These are phyloP conservation scores for Aldrovandia affinis DNA, from an alignment of 2,797 vertebrate genomes.

Conservation along the genomic window DNA sequence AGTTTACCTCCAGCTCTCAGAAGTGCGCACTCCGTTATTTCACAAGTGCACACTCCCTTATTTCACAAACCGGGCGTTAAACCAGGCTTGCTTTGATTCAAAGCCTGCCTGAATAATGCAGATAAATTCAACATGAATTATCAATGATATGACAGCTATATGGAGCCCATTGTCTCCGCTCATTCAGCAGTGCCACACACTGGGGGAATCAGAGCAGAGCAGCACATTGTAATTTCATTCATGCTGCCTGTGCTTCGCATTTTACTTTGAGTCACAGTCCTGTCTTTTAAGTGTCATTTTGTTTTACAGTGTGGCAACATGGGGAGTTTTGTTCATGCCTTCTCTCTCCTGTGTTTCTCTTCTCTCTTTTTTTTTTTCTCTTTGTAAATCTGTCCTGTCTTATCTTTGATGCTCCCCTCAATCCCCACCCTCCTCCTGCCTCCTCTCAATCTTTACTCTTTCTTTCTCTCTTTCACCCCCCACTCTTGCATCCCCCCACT, in stretches of 20 bases:
- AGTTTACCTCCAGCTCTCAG: neutral
- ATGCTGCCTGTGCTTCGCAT: neutral
- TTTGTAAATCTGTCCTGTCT: slow-evolving; percentile 10
- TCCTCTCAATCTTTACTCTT: neutral
- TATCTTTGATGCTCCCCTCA: neutral
- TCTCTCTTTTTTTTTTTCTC: neutral
- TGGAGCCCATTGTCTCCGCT: too few species aligned
- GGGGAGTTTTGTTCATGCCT: neutral
- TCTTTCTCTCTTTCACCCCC: neutral
- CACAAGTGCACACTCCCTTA: too few species aligned
- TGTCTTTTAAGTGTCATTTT: neutral
- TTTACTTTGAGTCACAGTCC: neutral
- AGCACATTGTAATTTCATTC: neutral
- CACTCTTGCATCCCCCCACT: neutral
- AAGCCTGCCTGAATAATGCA: too few species aligned
- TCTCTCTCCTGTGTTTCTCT: neutral
- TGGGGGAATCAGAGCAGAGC: neutral
- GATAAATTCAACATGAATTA: too few species aligned
- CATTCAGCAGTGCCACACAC: neutral
- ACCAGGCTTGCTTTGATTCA: too few species aligned
- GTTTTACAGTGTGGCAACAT: neutral
- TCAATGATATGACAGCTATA: too few species aligned
- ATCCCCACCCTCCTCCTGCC: neutral
- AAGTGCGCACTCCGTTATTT: neutral
- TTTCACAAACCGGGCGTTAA: too few species aligned